A percentile compares a stretch with the other conserved stretches of the same genome.
Evolutionary conservation across 2,888 invertebrate species (phyloP).

Genomic region (Julus scanicus): DNA sequence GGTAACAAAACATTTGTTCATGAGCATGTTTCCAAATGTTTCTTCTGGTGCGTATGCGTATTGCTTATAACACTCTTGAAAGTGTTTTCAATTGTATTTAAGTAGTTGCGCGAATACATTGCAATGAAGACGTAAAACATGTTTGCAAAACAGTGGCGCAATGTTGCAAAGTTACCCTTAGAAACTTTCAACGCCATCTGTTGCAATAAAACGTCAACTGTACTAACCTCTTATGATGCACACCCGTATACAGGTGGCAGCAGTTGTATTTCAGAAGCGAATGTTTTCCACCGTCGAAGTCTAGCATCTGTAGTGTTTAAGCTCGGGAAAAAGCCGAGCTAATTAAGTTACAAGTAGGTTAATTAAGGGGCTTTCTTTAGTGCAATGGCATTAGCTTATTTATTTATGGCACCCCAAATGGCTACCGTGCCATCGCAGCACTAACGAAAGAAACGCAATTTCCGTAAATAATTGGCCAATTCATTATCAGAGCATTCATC

Average conservation of each 20-base stretch:
- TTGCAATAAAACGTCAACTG: not conserved
- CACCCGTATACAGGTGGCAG: no score
- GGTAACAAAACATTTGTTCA: no score
- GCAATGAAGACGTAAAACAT: no score
- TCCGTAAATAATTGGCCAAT: slow-evolving; percentile 51
- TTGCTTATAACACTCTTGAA: no score
- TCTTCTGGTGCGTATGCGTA: no score
- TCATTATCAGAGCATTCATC: slow-evolving; percentile 49
- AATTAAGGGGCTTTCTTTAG: slow-evolving; percentile 46
- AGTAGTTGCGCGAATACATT: no score
- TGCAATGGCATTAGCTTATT: slow-evolving; percentile 41
- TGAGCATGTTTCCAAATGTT: no score
- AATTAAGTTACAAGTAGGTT: slow-evolving; percentile 51
- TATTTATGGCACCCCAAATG: slow-evolving; percentile 49
- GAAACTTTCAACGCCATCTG: not conserved
- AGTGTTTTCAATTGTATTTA: no score
- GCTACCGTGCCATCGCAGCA: not conserved
- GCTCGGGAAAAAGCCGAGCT: not conserved
- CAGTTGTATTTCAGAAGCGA: no score
- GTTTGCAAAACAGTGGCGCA: no score
- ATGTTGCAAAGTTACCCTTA: no score
- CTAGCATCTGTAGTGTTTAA: not conserved
- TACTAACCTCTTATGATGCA: no score
- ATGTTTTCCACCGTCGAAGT: not conserved
- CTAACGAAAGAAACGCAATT: slow-evolving; percentile 29